phyloP scores from a whole-genome alignment of 2,113 vertebrate species.

The Daubentonia madagascariensis region DNA sequence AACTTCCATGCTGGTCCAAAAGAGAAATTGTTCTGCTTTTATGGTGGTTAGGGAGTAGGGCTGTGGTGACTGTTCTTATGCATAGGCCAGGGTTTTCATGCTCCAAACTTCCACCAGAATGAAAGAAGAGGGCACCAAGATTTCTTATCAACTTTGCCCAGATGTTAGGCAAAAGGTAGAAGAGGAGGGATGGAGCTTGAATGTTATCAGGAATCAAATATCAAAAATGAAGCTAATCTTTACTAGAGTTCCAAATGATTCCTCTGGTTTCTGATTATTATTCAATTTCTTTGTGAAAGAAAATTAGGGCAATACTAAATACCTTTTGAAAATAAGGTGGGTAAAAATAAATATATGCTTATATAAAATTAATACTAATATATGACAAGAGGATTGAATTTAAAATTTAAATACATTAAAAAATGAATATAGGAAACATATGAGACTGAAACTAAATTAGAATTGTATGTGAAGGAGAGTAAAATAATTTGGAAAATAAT shows the following conservation, averaged over 20 bases:
- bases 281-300: background rate
- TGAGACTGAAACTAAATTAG: conserved; percentile 22
- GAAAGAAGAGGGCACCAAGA: background rate
- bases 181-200: background rate
- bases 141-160: background rate
- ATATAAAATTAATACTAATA: background rate
- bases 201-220: background rate
- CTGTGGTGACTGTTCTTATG: background rate
- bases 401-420: conserved; percentile 2
- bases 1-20: background rate
- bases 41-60: background rate
- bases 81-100: too few species aligned
- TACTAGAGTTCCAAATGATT: background rate
- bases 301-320: background rate
- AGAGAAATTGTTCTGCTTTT: background rate
- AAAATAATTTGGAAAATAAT: conserved; percentile 28
- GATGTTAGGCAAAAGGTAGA: background rate
- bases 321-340: background rate
- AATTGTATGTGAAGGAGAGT: background rate
- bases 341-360: background rate
- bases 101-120: background rate
- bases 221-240: background rate
- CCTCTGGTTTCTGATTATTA: background rate
- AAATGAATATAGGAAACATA: background rate
- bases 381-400: background rate